phyloP scores from a whole-genome alignment of 2,888 invertebrate species.

The Campaea margaritaria region DNA sequence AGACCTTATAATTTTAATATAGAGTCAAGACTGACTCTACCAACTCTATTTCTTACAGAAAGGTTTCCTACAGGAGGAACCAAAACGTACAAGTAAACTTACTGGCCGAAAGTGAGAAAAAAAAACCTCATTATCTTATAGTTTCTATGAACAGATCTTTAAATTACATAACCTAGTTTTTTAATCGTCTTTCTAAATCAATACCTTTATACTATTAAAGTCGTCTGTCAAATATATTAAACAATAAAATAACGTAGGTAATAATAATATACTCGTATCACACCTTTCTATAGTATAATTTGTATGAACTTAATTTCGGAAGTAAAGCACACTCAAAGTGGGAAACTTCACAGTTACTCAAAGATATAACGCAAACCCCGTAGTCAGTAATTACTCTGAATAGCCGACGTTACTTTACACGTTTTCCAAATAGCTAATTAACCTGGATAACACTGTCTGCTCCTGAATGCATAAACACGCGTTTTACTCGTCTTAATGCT shows the following conservation, averaged over 20 bases:
- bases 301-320: slow-evolving; percentile 23
- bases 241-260: slow-evolving; percentile 14
- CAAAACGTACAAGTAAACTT: too few species aligned
- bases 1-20: too few species aligned
- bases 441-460: slow-evolving; percentile 50
- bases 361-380: slow-evolving; percentile 20
- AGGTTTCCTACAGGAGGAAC: too few species aligned
- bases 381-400: slow-evolving; percentile 40
- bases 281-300: slow-evolving; percentile 11
- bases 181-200: too few species aligned
- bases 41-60: too few species aligned
- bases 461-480: slow-evolving; percentile 43
- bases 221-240: slow-evolving; percentile 7
- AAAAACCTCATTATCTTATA: too few species aligned
- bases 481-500: slow-evolving; percentile 41
- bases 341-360: slow-evolving; percentile 22
- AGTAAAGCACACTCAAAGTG: slow-evolving; percentile 11
- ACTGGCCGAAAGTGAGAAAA: too few species aligned
- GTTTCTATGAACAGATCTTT: too few species aligned
- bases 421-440: slow-evolving; percentile 51
- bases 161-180: too few species aligned
- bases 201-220: slow-evolving; percentile 1
- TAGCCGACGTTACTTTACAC: slow-evolving; percentile 44
- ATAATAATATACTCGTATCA: not conserved
- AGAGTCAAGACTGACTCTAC: too few species aligned